Percentiles rank a stretch among this genome's conserved stretches.
These are phyloP conservation scores for Epinephelus cyanopodus DNA, from an alignment of 2,113 vertebrate genomes.

Conservation along the genomic window DNA sequence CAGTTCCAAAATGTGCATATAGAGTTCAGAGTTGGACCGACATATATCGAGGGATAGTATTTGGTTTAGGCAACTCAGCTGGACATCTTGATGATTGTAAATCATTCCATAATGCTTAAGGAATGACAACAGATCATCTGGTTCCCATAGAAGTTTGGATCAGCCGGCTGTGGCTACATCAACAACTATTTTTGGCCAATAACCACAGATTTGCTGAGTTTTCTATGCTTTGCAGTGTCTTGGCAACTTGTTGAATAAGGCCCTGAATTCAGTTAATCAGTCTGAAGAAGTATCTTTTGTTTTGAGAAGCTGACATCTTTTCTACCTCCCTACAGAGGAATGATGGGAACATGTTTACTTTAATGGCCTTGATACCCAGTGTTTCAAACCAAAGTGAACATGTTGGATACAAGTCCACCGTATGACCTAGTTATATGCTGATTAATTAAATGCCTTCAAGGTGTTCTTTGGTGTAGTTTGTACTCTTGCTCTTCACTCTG, in stretches of 20 bases:
- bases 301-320: background rate
- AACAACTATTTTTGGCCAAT: too few relatives aligned
- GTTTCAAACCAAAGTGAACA: slow-evolving; percentile 10
- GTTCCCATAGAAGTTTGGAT: background rate
- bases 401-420: background rate
- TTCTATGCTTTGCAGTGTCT: background rate
- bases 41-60: background rate
- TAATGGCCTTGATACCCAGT: background rate
- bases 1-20: background rate
- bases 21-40: background rate
- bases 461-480: slow-evolving; percentile 22
- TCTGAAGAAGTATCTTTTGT: background rate
- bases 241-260: background rate
- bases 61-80: slow-evolving; percentile 2
- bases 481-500: slow-evolving; percentile 18
- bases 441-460: slow-evolving; percentile 24
- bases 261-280: background rate
- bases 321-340: background rate
- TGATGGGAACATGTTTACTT: background rate
- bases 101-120: background rate
- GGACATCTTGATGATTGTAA: background rate
- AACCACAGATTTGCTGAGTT: background rate
- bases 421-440: slow-evolving; percentile 29
- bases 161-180: background rate
- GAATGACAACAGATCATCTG: background rate